Percentiles rank a stretch among this genome's conserved stretches.
phyloP scores from a whole-genome alignment of 2,113 vertebrate species.

The Crotalus helleri region DNA sequence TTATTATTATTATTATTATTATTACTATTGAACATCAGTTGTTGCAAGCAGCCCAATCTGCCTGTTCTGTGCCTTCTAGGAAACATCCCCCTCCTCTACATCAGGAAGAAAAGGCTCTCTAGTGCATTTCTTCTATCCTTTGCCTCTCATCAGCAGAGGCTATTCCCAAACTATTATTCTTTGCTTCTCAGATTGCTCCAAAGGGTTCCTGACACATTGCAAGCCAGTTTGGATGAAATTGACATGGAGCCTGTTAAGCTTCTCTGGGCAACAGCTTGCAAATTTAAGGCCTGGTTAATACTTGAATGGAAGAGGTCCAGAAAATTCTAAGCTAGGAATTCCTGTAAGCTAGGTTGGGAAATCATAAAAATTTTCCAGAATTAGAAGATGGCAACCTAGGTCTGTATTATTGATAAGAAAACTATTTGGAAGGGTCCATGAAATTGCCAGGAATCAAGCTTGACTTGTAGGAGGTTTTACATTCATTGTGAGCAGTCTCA shows the following conservation, averaged over 20 bases:
- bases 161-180: not conserved
- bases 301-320: not conserved
- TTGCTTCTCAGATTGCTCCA: not conserved
- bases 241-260: not conserved
- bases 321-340: not conserved
- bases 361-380: not conserved
- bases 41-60: not conserved
- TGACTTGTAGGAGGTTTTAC: not conserved
- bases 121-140: not conserved
- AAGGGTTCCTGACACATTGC: not conserved
- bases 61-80: not conserved
- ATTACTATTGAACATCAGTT: not conserved
- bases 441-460: not conserved
- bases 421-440: not conserved
- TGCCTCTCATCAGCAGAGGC: not conserved
- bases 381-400: not conserved
- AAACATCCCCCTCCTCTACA: not conserved
- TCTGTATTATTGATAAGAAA: not conserved
- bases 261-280: not conserved
- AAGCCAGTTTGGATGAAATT: not conserved
- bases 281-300: not conserved
- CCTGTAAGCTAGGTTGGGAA: not conserved
- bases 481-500: not conserved
- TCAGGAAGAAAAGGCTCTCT: not conserved
- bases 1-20: no score